Conservation (phyloP, 2,888 invertebrate species). For the Andrena trimmerana region DNA sequence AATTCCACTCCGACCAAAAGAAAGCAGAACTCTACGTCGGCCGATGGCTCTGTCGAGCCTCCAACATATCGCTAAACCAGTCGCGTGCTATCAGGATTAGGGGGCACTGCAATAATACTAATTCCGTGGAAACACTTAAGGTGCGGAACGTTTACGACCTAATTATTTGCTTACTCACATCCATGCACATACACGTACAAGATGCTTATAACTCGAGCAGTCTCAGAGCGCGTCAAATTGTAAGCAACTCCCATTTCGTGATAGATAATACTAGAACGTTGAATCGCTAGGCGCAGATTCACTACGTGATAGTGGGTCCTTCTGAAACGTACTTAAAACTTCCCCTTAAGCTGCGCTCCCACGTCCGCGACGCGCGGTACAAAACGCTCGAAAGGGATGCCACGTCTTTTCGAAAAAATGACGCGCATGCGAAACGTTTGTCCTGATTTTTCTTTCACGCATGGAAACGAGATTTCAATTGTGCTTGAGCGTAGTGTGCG, state of each 20-base stretch:
- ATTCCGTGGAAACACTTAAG: not conserved
- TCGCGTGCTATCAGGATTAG: conserved; percentile 9
- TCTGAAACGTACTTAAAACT: not conserved
- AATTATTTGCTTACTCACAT: conserved; percentile 38
- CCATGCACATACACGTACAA: not conserved
- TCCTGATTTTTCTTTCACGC: not conserved
- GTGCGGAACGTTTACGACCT: conserved; percentile 32
- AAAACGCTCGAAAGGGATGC: too few relatives aligned
- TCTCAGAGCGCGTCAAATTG: conserved; percentile 12
- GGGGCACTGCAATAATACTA: not conserved
- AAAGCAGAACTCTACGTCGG: conserved; percentile 15
- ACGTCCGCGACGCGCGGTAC: too few relatives aligned
- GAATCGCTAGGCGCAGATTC: conserved; percentile 8
- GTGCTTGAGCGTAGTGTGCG: not conserved
- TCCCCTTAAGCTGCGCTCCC: too few relatives aligned
- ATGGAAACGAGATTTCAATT: not conserved
- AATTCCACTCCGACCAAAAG: conserved; percentile 30
- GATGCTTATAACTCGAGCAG: conserved; percentile 5
- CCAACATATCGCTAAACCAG: conserved; percentile 37
- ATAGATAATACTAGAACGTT: not conserved
- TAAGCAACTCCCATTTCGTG: conserved; percentile 4
- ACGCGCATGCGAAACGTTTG: not conserved
- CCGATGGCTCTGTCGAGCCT: conserved; percentile 25
- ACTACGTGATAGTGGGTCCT: not conserved
- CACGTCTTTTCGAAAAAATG: too few relatives aligned